Conservation (phyloP, 2,797 vertebrate genomes). For the Gymnothorax reevesii region DNA sequence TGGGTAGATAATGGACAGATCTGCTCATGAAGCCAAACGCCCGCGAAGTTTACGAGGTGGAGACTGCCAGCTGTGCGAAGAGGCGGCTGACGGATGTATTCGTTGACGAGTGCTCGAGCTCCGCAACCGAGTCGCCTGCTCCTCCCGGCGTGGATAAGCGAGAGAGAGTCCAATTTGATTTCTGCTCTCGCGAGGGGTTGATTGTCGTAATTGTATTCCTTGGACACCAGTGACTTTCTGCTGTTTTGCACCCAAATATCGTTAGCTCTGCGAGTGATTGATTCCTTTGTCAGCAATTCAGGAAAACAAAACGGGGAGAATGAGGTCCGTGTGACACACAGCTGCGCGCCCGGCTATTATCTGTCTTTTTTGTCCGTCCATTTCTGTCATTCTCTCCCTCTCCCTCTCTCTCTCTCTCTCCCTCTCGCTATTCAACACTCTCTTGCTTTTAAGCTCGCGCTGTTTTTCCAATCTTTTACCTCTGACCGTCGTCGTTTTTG, state of each 20-base stretch:
- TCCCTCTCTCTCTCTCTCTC: neutral
- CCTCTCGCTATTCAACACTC: neutral
- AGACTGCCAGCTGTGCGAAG: no score
- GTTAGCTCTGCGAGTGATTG: neutral
- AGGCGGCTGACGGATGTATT: neutral
- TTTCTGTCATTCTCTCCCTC: neutral
- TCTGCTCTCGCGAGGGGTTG: neutral
- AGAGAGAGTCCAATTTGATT: neutral
- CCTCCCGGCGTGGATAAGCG: neutral
- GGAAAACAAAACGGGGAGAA: neutral
- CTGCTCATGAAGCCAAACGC: neutral
- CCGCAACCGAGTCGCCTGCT: neutral
- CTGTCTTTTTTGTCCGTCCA: neutral
- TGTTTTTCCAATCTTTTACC: neutral
- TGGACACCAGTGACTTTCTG: neutral
- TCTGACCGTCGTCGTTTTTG: neutral
- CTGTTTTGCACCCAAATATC: neutral
- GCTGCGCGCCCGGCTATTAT: neutral
- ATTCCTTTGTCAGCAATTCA: neutral
- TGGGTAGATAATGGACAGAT: no score
- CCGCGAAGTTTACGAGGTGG: neutral
- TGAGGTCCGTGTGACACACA: neutral
- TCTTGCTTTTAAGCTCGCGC: neutral
- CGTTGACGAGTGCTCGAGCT: neutral
- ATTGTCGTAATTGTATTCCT: neutral